Conservation (phyloP, 2,888 invertebrate genomes). For the Elegia similella region DNA sequence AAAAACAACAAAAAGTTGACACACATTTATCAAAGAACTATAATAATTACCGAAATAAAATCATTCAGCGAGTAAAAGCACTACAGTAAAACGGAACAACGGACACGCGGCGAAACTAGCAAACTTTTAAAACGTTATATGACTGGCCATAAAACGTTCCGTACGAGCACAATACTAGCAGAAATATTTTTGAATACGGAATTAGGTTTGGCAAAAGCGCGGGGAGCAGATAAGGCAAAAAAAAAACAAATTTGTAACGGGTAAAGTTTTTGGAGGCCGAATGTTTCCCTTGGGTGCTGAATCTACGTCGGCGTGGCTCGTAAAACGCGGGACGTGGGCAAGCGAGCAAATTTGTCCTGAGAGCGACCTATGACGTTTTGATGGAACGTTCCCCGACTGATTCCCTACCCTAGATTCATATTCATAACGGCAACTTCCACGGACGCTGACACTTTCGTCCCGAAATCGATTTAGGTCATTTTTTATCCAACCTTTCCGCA, state of each 20-base stretch:
- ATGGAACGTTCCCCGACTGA: constrained; percentile 77
- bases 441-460: constrained; percentile 57
- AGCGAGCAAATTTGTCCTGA: constrained; percentile 80
- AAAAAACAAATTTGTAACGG: constrained; percentile 82
- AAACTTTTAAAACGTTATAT: constrained; percentile 82
- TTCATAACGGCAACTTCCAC: constrained; percentile 72
- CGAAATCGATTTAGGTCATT: constrained; percentile 41
- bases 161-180: constrained; percentile 80
- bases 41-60: constrained; percentile 69
- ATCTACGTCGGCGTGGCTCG: constrained; percentile 79
- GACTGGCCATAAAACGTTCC: constrained; percentile 77
- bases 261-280: constrained; percentile 82
- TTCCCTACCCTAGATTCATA: constrained; percentile 77
- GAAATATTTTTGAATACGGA: constrained; percentile 82
- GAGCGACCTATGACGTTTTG: constrained; percentile 81
- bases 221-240: constrained; percentile 81
- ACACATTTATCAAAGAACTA: constrained; percentile 63
- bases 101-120: constrained; percentile 66
- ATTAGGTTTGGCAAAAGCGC: constrained; percentile 81
- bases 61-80: constrained; percentile 39
- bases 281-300: constrained; percentile 81
- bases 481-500: constrained; percentile 22
- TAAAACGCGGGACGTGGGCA: constrained; percentile 81
- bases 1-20: constrained; percentile 43
- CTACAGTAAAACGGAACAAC: constrained; percentile 46